Conservation (phyloP, 2,797 vertebrate genomes). For the Luscinia luscinia region DNA sequence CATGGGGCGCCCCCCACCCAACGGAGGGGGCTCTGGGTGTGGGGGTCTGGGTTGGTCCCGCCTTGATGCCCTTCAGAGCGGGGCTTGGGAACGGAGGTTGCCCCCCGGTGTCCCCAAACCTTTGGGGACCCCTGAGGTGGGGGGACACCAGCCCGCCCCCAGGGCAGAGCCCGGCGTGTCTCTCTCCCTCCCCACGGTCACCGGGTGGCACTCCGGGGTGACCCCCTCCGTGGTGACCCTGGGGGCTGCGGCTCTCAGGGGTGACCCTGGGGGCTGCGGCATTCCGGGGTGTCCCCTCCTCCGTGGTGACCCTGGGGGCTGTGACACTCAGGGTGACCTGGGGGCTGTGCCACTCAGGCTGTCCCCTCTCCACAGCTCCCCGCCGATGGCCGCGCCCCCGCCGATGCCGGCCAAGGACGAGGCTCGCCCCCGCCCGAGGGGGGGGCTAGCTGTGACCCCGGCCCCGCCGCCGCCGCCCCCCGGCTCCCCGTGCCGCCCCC, state of each 20-base stretch:
- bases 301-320: neutral
- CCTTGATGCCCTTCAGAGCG: too few species aligned
- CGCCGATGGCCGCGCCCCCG: neutral
- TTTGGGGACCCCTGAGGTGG: neutral
- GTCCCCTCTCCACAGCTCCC: neutral
- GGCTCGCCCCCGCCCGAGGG: conserved; percentile 90
- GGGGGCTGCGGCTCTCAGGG: too few species aligned
- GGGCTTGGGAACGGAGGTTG: neutral
- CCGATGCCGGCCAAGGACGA: conserved; percentile 66
- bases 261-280: neutral
- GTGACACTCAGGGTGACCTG: neutral
- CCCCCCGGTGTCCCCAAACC: neutral
- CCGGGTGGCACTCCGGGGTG: neutral
- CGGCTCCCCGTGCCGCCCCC: conserved; percentile 73
- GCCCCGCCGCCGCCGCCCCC: conserved; percentile 25
- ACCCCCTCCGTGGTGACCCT: too few species aligned
- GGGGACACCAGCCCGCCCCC: neutral
- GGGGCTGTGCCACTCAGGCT: too few species aligned
- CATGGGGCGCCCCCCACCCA: neutral
- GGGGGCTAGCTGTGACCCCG: conserved; percentile 84
- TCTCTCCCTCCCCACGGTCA: too few species aligned
- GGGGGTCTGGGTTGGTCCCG: too few species aligned
- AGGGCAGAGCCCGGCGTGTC: too few species aligned
- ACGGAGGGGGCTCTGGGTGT: too few species aligned
- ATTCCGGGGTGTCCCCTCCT: neutral